A percentile compares a stretch with the other conserved stretches of the same genome.
These are phyloP conservation scores for Drosophila colorata DNA, from an alignment of 2,888 invertebrate genomes.

Conservation along the genomic window DNA sequence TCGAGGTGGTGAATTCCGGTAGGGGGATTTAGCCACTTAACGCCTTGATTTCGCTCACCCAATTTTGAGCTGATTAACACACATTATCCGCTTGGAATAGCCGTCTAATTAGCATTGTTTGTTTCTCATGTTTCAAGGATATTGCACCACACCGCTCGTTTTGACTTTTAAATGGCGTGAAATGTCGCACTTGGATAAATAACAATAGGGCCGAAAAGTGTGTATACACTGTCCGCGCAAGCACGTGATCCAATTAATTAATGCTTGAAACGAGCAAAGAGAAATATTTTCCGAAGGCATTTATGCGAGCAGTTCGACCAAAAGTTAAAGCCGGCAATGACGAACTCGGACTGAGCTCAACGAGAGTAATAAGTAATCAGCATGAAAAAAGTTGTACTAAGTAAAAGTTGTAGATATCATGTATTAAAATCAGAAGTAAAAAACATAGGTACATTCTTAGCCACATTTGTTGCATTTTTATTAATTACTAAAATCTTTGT, in stretches of 20 bases:
- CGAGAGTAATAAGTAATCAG: no score
- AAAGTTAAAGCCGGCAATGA: constrained; percentile 9
- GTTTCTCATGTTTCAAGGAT: constrained; percentile 12
- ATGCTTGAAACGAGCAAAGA: constrained; percentile 26
- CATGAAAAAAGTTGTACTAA: no score
- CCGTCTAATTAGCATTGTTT: constrained; percentile 61
- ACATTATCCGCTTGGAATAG: constrained; percentile 37
- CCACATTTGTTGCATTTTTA: no score
- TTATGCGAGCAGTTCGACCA: constrained; percentile 11
- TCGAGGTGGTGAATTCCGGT: constrained; percentile 13
- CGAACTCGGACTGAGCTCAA: constrained; percentile 37
- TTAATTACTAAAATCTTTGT: no score
- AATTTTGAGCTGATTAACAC: constrained; percentile 69
- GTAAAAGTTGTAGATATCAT: neutral
- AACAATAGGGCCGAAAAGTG: constrained; percentile 21
- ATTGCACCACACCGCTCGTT: constrained; percentile 3
- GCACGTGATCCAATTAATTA: constrained; percentile 64
- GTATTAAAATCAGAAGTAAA: neutral
- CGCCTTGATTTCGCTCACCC: constrained; percentile 63
- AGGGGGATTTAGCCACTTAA: constrained; percentile 24
- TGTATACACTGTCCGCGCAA: constrained; percentile 23
- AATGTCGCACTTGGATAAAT: constrained; percentile 59
- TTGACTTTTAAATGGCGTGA: constrained; percentile 30
- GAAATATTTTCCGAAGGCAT: constrained; percentile 41
- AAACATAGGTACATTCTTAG: no score